Base-by-base conservation (phyloP, 1,140 invertebrate genomes). In the Drosophila nigromelanica region DNA sequence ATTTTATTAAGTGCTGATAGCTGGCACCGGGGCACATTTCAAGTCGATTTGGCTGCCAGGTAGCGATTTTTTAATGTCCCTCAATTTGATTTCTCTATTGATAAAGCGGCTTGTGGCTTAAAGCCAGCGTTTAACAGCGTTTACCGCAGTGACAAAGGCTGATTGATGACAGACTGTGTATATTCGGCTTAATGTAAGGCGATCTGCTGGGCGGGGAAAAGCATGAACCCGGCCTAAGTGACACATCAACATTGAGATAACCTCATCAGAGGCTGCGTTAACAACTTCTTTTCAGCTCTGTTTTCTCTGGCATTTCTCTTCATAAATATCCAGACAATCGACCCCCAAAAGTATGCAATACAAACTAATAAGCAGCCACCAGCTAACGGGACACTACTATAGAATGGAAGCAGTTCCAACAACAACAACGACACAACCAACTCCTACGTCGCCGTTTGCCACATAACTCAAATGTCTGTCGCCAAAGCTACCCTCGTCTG, bases 1-100 rank as follows among this genome's bases (percentile, higher is more conserved):
- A 91, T 91, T 91, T 90, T 83, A 91, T 91, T 91, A 91, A 91
- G 90, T 91, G 90, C 79, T 63, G 86, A 87, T 81, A 45, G 55
- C 27, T 24, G 82, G 76, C 42, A 27, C 68, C 33, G 18, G 27
- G 50, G 50, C 37, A 66, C 80, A 81, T 86, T 87, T 76, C 78
- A 81, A 78, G 67, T 72, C 61, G 48, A 73, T 74, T 71, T 52
- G 43, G 18, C 62, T 58, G 61, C 37, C 63, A 62, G 37, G 33
- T 58, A 63, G 27, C 40, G 14, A 42, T 52, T 52, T 63, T 63
- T 52, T 11, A 59, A 58, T 12, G 5, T 35, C 10, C 37, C 60
- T 40, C 64, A 71, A 76, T 80, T 85, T 76, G 61, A 73, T 80
- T 80, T 74, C 48, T 58, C 33, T 35, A 42, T 50, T 45, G 40